A percentile compares a stretch with the other conserved stretches of the same genome.
Conservation (phyloP, 2,113 vertebrate genomes). For the Steatornis caripensis region DNA sequence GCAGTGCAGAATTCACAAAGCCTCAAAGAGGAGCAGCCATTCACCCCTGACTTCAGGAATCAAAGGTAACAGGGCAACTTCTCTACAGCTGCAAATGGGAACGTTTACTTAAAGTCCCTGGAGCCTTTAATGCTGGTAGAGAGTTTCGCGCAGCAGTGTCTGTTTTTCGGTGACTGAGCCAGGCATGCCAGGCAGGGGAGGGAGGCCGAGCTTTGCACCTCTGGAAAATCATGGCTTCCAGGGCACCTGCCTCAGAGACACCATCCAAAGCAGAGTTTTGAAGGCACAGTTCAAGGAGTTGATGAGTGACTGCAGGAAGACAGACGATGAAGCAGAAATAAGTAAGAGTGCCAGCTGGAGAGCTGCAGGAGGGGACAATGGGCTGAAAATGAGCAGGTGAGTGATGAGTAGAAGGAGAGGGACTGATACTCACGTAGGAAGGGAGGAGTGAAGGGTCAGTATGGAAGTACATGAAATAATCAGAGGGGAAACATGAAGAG, state of each 20-base stretch:
- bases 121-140: neutral
- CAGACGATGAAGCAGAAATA: neutral
- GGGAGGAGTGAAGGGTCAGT: neutral
- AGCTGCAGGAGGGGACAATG: neutral
- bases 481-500: neutral
- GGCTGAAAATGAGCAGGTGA: neutral
- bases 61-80: neutral
- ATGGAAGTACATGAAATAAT: neutral
- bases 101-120: neutral
- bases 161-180: neutral
- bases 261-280: neutral
- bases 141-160: accelerated
- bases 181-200: neutral
- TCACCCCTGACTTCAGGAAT: neutral
- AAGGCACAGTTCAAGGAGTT: neutral
- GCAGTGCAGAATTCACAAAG: neutral
- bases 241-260: neutral
- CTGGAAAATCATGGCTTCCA: neutral
- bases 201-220: neutral
- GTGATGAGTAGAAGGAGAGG: neutral
- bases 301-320: neutral
- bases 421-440: neutral
- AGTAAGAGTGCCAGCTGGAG: neutral
- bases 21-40: neutral
- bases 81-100: neutral